Conservation (phyloP, 2,888 invertebrate genomes). For the Hirtodrosophila confusa region DNA sequence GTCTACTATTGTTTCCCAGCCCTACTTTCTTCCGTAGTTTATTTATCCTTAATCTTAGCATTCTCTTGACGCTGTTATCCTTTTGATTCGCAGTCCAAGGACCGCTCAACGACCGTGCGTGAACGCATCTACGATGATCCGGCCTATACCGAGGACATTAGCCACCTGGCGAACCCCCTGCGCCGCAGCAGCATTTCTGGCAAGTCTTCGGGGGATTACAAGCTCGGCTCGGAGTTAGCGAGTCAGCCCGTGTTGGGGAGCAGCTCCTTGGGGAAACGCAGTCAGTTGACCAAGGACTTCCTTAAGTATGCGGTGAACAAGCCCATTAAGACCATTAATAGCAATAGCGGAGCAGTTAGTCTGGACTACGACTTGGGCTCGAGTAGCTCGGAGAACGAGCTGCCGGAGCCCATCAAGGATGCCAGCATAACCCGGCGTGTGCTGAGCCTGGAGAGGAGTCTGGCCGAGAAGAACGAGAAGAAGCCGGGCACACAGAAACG, state of each 20-base stretch:
- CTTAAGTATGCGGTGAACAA: slow-evolving; percentile 69
- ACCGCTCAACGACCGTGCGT: slow-evolving; percentile 82
- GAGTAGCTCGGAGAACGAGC: slow-evolving; percentile 81
- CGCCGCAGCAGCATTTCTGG: slow-evolving; percentile 71
- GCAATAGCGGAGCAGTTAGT: slow-evolving; percentile 6
- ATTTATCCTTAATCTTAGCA: no score
- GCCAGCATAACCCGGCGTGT: slow-evolving; percentile 71
- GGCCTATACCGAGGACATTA: slow-evolving; percentile 84
- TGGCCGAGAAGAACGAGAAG: slow-evolving; percentile 61
- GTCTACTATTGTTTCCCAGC: no score
- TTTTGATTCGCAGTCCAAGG: slow-evolving; percentile 74
- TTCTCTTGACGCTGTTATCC: no score
- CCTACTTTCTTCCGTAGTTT: no score
- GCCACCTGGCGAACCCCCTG: slow-evolving; percentile 83
- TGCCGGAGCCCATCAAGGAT: slow-evolving; percentile 52
- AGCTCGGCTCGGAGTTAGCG: slow-evolving; percentile 20
- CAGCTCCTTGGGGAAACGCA: slow-evolving; percentile 76
- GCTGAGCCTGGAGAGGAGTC: slow-evolving; percentile 80
- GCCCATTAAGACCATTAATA: slow-evolving; percentile 52
- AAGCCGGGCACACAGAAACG: slow-evolving; percentile 71
- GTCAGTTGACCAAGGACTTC: slow-evolving; percentile 78
- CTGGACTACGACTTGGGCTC: slow-evolving; percentile 61
- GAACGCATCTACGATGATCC: slow-evolving; percentile 84
- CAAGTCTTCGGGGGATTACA: slow-evolving; percentile 49
- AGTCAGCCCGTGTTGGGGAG: slow-evolving; percentile 45